Conservation (phyloP, 2,113 vertebrate species). For the Turnix velox region DNA sequence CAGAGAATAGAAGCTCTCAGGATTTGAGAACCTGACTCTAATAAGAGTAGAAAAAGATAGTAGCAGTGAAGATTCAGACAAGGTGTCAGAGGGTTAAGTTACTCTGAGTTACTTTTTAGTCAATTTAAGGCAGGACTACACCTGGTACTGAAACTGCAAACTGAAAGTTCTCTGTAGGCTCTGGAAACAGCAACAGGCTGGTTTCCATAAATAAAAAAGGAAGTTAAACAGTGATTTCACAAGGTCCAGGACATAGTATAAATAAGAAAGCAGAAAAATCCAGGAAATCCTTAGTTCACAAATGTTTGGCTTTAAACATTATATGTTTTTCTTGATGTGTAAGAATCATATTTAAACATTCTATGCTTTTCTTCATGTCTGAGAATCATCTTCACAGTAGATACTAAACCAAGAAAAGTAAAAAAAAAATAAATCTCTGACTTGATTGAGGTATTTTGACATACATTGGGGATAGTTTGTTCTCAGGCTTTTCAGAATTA, state of each 20-base stretch:
- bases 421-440: background rate
- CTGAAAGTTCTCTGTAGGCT: conserved; percentile 30
- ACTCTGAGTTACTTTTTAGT: background rate
- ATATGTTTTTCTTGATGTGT: conserved; percentile 50
- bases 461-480: background rate
- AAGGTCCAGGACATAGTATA: conserved; percentile 36
- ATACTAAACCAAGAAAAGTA: background rate
- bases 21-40: background rate
- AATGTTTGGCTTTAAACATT: conserved; percentile 56
- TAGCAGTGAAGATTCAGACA: background rate
- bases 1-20: background rate
- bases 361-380: conserved; percentile 50
- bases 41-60: background rate
- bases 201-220: conserved; percentile 64
- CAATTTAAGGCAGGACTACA: background rate
- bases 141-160: conserved; percentile 24
- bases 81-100: background rate
- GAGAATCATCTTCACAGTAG: background rate
- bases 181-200: conserved; percentile 43
- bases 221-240: conserved; percentile 58
- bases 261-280: conserved; percentile 62
- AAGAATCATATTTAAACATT: conserved; percentile 7
- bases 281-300: conserved; percentile 42
- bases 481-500: background rate
- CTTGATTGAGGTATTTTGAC: background rate